Base-by-base conservation (phyloP, 2,888 invertebrate genomes). In the Neoitamus cyanurus region DNA sequence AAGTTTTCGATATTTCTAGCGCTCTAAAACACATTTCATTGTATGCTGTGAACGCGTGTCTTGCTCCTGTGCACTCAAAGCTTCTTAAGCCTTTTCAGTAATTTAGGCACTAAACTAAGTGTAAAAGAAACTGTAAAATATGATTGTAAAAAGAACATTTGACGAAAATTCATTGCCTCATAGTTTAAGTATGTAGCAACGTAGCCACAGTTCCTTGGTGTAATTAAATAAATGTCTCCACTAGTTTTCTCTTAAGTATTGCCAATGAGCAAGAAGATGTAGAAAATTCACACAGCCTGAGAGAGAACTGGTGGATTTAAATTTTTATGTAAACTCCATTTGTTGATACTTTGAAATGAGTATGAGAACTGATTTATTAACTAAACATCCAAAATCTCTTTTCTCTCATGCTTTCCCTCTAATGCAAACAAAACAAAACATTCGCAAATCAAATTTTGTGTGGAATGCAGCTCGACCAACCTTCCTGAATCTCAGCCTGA, bases 401-500 rank as follows among this genome's bases (percentile, higher is more conserved):
- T 85, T 69, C 42, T 85, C n/a, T 84, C 70, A 84, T 68, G 70
- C 30, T 84, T 31, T 84, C 48, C 85, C 37, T 84, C 77, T 82
- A 37, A 69, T 69, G 69, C 69, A 82, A 82, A 37, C 34, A 82
- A 82, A 80, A 58, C 78, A 30, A 82, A 58, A 69, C 68, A 69
- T 82, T 80, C 25, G 36, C 15, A 42, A 58, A 78, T 28, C 48
- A 25, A 82, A 58, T 37, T 82, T 68, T 82, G 48, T 69, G 42
- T 85, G 90, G 92, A 93, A 95, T 95, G 94, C 98, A 98, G 98
- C 98, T 92, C 97, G 98, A 90, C 98, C 98, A 91, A 98, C 98
- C 92, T 98, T 98, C 95, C 96, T 98, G 93, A 98, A 98, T 95
- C 96, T 98, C 94, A 97, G 96, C 94, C 94, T 97, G 94, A 97